Evolutionary conservation across 2,113 vertebrate genomes (phyloP).

Genomic region (Poecile atricapillus): DNA sequence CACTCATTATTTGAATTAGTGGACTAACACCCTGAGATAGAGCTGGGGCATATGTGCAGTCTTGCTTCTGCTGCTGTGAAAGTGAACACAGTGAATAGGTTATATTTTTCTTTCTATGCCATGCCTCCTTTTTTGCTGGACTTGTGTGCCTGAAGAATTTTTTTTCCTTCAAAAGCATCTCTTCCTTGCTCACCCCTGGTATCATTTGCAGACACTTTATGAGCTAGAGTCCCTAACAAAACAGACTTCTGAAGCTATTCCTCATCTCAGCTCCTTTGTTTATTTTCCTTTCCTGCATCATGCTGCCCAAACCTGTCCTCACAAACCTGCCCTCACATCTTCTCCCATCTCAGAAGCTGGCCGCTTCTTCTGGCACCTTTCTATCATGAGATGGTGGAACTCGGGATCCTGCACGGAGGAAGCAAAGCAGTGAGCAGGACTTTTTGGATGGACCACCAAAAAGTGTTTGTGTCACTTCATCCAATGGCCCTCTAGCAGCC

Average conservation of each 20-base stretch:
- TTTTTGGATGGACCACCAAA: neutral
- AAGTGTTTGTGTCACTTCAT: neutral
- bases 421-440: neutral
- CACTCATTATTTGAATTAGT: neutral
- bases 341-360: neutral
- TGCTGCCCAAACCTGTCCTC: neutral
- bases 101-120: neutral
- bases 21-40: neutral
- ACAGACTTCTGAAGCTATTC: neutral
- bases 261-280: neutral
- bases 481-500: neutral
- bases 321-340: neutral
- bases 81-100: neutral
- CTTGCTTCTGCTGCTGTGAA: neutral
- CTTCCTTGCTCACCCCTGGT: neutral
- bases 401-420: no score
- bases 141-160: neutral
- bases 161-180: neutral
- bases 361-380: neutral
- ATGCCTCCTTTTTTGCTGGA: neutral
- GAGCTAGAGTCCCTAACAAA: neutral
- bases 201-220: neutral
- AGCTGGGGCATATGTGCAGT: neutral
- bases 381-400: neutral
- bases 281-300: neutral